Evolutionary conservation across 2,797 vertebrate genomes (phyloP).

Genomic region (Melanotaenia boesemani): DNA sequence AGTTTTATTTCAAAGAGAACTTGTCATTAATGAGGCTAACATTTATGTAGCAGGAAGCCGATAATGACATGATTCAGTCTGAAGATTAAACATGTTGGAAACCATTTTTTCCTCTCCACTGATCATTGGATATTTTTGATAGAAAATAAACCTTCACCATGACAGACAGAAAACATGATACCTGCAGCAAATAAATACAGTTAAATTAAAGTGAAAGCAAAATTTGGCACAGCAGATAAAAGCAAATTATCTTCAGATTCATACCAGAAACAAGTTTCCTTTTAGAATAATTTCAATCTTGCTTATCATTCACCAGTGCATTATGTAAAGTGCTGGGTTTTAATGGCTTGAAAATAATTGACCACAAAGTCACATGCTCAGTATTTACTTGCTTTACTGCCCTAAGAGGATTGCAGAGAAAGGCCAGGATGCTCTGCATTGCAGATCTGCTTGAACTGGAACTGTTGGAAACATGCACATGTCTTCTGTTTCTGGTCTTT

Average conservation of each 20-base stretch:
- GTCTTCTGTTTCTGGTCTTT: not conserved
- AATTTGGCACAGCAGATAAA: no score
- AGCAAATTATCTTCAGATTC: no score
- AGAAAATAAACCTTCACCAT: not conserved
- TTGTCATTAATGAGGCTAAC: not conserved
- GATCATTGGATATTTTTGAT: not conserved
- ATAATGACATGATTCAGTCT: not conserved
- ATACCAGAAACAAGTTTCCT: no score
- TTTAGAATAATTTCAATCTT: not conserved
- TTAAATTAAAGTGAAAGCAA: no score
- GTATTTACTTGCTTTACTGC: no score
- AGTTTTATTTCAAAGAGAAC: not conserved
- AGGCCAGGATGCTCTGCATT: not conserved
- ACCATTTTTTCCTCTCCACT: not conserved
- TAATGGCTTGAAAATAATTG: no score
- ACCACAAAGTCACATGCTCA: no score
- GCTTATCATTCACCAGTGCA: not conserved
- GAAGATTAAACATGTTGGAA: constrained; percentile 7
- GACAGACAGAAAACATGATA: not conserved
- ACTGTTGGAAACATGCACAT: not conserved
- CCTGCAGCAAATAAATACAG: not conserved
- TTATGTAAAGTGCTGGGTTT: not conserved
- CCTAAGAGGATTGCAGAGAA: no score
- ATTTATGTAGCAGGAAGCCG: not conserved
- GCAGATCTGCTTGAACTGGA: not conserved